Percentiles rank a stretch among this genome's conserved stretches.
Evolutionary conservation across 2,888 invertebrate genomes (phyloP).

Genomic region (Cephus pygmeus): DNA sequence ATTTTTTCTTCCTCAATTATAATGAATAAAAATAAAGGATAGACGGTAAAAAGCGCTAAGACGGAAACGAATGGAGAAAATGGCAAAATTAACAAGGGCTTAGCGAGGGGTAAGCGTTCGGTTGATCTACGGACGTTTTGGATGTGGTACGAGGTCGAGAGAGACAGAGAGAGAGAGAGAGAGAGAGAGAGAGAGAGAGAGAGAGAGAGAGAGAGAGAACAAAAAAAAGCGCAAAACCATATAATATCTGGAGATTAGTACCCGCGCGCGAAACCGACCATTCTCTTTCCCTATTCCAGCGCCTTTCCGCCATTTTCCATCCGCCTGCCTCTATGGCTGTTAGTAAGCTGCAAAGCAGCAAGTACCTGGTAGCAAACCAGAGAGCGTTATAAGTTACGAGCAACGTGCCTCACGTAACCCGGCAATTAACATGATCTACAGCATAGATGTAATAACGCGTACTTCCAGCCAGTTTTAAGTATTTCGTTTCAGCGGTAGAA

Average conservation of each 20-base stretch:
- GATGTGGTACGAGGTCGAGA: background rate
- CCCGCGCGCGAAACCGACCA: slow-evolving; percentile 28
- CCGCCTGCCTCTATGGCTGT: background rate
- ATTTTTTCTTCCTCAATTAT: too few species aligned
- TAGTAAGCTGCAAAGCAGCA: background rate
- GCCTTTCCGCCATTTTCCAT: too few species aligned
- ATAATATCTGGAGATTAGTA: slow-evolving; percentile 53
- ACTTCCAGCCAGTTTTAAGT: slow-evolving; percentile 47
- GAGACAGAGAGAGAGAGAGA: background rate
- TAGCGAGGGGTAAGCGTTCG: background rate
- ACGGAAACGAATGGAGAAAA: background rate
- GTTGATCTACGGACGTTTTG: background rate
- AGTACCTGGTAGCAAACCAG: slow-evolving; percentile 5
- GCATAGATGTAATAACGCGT: slow-evolving; percentile 58
- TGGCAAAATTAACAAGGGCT: slow-evolving; percentile 1
- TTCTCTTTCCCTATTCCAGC: background rate
- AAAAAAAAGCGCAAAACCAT: slow-evolving; percentile 18
- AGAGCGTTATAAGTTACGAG: slow-evolving; percentile 52
- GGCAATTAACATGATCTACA: slow-evolving; percentile 63
- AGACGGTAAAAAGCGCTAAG: background rate
- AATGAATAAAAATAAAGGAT: background rate
- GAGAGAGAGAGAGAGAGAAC: background rate
- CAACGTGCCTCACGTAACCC: slow-evolving; percentile 50
- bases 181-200: background rate
- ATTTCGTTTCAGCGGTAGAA: slow-evolving; percentile 42